Conservation (phyloP, 2,797 vertebrate species). For the Trichosurus vulpecula region DNA sequence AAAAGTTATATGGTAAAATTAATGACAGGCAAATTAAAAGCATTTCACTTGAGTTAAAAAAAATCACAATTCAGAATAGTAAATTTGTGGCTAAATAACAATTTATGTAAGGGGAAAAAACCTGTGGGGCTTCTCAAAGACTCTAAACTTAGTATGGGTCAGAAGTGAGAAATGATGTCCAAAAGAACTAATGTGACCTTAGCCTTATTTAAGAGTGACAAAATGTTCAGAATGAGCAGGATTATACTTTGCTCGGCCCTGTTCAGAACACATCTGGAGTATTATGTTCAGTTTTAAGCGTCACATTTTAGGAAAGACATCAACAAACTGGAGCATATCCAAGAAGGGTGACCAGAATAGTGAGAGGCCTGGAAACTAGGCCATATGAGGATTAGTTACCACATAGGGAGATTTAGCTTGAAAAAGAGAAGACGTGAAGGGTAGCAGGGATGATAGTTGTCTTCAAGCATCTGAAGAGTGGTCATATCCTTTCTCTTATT, state of each 20-base stretch:
- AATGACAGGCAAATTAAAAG: not conserved
- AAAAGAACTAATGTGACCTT: not conserved
- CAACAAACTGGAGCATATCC: not conserved
- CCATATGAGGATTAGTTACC: not conserved
- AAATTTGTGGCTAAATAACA: not conserved
- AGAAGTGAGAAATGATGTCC: not conserved
- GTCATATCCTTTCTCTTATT: not conserved
- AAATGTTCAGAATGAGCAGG: not conserved
- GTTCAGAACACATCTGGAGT: not conserved
- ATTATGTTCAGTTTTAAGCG: not conserved
- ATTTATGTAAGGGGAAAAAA: not conserved
- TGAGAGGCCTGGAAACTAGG: not conserved
- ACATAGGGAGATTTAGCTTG: not conserved
- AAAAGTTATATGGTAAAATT: not conserved
- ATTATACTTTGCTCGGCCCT: not conserved
- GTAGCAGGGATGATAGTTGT: not conserved
- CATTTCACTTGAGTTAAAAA: not conserved
- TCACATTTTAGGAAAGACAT: not conserved
- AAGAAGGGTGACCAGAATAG: not conserved
- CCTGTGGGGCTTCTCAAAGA: not conserved
- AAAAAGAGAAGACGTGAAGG: not conserved
- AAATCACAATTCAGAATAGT: not conserved
- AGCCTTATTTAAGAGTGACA: not conserved
- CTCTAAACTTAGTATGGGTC: not conserved
- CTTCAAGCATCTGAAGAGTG: not conserved